Conservation (phyloP, 2,113 vertebrate genomes). For the Castor canadensis region DNA sequence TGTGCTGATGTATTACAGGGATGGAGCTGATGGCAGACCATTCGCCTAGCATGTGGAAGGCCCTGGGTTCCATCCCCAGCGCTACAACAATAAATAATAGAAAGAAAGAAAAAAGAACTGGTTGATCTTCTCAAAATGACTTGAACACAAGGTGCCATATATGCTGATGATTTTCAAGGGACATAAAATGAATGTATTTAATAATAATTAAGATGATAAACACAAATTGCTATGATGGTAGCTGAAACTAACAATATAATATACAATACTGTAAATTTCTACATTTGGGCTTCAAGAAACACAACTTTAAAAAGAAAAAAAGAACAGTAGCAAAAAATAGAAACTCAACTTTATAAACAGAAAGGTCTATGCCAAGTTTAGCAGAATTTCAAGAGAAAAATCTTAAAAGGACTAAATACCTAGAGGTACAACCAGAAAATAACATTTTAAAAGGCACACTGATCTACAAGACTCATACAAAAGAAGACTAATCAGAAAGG, state of each 20-base stretch:
- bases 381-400: not conserved
- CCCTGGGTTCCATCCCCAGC: not conserved
- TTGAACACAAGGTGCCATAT: not conserved
- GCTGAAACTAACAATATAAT: not conserved
- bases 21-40: not conserved
- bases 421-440: not conserved
- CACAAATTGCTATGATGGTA: not conserved
- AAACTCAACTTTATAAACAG: no score
- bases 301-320: not conserved
- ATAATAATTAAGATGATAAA: not conserved
- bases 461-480: not conserved
- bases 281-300: not conserved
- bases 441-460: not conserved
- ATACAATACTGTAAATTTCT: not conserved
- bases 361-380: not conserved
- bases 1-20: not conserved
- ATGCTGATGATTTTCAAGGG: not conserved
- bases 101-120: not conserved
- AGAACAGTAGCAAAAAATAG: no score
- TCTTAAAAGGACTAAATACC: not conserved
- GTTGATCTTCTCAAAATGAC: not conserved
- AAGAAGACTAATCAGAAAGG: not conserved
- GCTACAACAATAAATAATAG: not conserved
- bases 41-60: no score
- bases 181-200: not conserved